Percentiles rank a stretch among this genome's conserved stretches.
Conservation (phyloP, 2,888 invertebrate genomes). For the Callimorpha dominula region DNA sequence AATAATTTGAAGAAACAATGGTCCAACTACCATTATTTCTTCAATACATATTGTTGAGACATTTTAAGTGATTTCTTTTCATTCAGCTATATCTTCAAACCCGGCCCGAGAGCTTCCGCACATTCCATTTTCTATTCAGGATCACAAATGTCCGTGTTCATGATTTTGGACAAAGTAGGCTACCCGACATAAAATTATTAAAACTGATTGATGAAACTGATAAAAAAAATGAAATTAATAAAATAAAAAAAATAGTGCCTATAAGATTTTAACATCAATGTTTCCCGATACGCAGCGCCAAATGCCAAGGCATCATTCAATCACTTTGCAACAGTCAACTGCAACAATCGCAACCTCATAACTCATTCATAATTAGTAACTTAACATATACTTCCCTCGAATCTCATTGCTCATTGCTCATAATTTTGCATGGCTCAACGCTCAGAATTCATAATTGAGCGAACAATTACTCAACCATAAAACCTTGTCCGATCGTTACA, state of each 20-base stretch:
- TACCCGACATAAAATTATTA: too few species aligned
- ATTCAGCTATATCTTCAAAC: not conserved
- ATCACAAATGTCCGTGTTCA: too few species aligned
- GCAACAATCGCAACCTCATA: constrained; percentile 12
- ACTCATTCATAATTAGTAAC: constrained; percentile 8
- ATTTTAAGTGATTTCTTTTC: not conserved
- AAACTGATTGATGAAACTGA: too few species aligned
- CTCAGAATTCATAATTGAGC: constrained; percentile 24
- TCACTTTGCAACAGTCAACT: not conserved
- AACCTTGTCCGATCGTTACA: constrained; percentile 27
- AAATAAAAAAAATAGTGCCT: not conserved
- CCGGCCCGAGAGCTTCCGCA: not conserved
- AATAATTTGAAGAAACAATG: too few species aligned
- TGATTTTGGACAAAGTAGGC: not conserved
- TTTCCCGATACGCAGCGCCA: not conserved
- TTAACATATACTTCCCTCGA: constrained; percentile 9
- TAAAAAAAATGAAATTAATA: too few species aligned
- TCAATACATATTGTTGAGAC: not conserved
- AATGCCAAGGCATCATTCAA: not conserved
- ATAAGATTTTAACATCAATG: not conserved
- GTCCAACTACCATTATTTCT: too few species aligned
- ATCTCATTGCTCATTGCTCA: constrained; percentile 29
- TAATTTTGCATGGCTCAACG: constrained; percentile 29
- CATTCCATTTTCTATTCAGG: not conserved
- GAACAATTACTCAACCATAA: constrained; percentile 42